Base-by-base conservation (phyloP, 1,140 invertebrate species). In the Halyomorpha halys region DNA sequence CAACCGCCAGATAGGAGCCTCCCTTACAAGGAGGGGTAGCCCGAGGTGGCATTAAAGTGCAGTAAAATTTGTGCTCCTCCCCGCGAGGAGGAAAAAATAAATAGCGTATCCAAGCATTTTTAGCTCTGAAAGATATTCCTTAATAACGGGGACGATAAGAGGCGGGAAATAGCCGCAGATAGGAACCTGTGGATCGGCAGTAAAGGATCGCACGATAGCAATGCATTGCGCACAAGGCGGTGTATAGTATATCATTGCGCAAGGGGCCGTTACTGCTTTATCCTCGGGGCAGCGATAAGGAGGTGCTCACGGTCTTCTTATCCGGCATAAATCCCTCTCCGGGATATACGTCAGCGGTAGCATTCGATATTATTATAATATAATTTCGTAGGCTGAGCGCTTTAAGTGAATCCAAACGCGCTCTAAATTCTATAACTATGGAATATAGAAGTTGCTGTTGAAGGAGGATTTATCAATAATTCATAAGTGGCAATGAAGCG, bases 191-290 rank as follows among this genome's bases (percentile, higher is more conserved):
- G 47, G 47, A 49, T 49, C 47, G 34, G 34, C 47, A 49, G 6
- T 49, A 49, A 49, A 49, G 47, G n/a, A n/a, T n/a, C n/a, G n/a
- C n/a, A 49, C 21, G 47, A 49, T 49, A 49, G 47, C 47, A 49
- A 49, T 49, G 47, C 47, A 49, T 49, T 49, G 5, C 47, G 4
- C 4, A 11, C n/a, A n/a, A 16, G 6, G 5, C n/a, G 47, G n/a
- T 21, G 5, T 49, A 49, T 49, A 49, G 5, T 49, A 49, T 49
- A 49, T 49, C 47, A n/a, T 49, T 11, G 4, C 45, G 18, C 18
- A 47, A 47, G 3, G 45, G 18, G 45, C 34, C 34, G 34, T 39
- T 39, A 39, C 11, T 39, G 1, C 34, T 39, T 39, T 39, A 39
- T 39, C 34, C 34, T 13, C 6, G 34, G 34, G 34, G 34, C 34